Evolutionary conservation across 2,888 invertebrate species (phyloP), one percentile per base, ranked within the genome.

Genomic region (Neria commutata): DNA sequence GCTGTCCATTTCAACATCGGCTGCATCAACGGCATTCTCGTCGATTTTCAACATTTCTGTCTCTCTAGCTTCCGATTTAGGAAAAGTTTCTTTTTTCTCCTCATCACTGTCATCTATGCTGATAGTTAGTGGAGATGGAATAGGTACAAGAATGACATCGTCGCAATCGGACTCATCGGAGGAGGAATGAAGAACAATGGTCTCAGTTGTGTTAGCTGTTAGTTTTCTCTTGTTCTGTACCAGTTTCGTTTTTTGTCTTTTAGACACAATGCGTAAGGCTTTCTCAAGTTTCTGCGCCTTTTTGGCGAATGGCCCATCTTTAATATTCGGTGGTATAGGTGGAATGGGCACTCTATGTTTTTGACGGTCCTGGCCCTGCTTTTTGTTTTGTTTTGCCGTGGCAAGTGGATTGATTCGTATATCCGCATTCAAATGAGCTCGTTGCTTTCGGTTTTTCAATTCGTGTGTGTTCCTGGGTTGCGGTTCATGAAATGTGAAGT

Each of bases 131-230:
- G 76, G 74, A 2, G 80, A 72, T 8, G 75, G 73, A 17, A 74
- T 16, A 1, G 77, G 76, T 10, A 82, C 69, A 34, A 72, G 63
- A 17, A 81, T 64, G 2, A 81, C 76, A 61, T 81, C 81, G 55
- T 80, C 78, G 0, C 64, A 66, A 17, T 75, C 71, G 1, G 71
- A 72, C 17, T 54, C 56, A 8, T 62, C 68, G 3, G 73, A 71
- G 23, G 67, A 67, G 2, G 70, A 67, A 19, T 67, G 64, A n/a
- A 79, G 42, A 37, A 64, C 57, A 33, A 78, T 71, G 2, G 73
- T 61, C 49, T 72, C 67, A 0, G 65, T 37, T 4, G 62, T 54
- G 3, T 54, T 45, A 1, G 23, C 23, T 1, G 33, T 14, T 6
- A 11, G 25, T 4, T 19, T 48, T 29, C 10, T 48, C 3, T 42